Evolutionary conservation across 2,888 invertebrate species (phyloP).

Genomic region (Exocentrus adspersus): DNA sequence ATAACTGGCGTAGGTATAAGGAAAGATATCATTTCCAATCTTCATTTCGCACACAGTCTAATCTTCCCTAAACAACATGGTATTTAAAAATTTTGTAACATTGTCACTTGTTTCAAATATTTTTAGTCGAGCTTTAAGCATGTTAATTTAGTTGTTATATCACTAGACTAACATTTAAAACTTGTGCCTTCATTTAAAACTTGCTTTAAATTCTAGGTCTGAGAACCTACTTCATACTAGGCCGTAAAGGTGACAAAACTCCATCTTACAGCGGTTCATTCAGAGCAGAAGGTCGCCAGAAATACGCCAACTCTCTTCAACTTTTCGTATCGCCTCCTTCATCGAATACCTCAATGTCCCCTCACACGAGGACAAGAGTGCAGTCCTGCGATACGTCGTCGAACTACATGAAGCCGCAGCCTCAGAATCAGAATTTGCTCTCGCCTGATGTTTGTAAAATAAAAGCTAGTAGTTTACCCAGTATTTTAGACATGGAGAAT

Average conservation of each 20-base stretch:
- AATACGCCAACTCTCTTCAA: constrained; percentile 64
- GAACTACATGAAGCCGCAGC: constrained; percentile 49
- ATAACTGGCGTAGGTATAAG: no score
- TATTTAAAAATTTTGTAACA: no score
- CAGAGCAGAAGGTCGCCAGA: constrained; percentile 57
- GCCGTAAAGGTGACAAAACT: constrained; percentile 70
- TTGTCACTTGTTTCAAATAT: no score
- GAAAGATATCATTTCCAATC: no score
- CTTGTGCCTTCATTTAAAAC: no score
- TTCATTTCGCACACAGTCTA: no score
- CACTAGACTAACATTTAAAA: no score
- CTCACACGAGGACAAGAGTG: constrained; percentile 59
- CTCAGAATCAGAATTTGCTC: constrained; percentile 66
- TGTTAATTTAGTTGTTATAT: no score
- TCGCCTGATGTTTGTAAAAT: constrained; percentile 71
- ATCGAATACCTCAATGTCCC: constrained; percentile 58
- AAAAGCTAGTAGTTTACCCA: constrained; percentile 83
- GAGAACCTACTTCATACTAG: constrained; percentile 88
- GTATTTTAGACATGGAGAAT: constrained; percentile 81
- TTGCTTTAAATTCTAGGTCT: constrained; percentile 67
- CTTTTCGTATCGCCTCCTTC: constrained; percentile 71
- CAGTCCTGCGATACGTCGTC: constrained; percentile 60
- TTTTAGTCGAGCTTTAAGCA: no score
- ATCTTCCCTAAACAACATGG: no score
- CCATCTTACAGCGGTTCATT: constrained; percentile 60